Percentiles rank a stretch among this genome's conserved stretches.
phyloP scores from a whole-genome alignment of 2,888 invertebrate species.

The Cataglyphis albicans region DNA sequence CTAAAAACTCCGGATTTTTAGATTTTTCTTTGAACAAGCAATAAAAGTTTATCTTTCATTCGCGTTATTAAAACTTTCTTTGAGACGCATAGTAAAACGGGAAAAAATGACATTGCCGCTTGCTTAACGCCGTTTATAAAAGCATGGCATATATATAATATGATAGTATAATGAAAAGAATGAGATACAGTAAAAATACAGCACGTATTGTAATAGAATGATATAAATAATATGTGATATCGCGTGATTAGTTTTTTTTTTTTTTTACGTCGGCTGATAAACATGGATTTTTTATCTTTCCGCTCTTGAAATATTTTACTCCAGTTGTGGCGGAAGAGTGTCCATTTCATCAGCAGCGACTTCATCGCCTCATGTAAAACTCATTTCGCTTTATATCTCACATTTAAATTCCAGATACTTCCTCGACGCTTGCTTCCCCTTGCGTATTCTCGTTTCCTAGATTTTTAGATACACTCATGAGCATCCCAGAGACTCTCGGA shows the following conservation, averaged over 20 bases:
- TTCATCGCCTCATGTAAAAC: slow-evolving; percentile 53
- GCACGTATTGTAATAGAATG: background rate
- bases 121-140: background rate
- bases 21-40: slow-evolving; percentile 31
- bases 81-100: background rate
- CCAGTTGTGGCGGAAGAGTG: slow-evolving; percentile 60
- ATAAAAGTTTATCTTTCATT: slow-evolving; percentile 15
- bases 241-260: background rate
- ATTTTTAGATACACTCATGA: slow-evolving; percentile 47
- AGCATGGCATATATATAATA: background rate
- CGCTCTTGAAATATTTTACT: slow-evolving; percentile 47
- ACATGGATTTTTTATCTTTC: slow-evolving; percentile 10
- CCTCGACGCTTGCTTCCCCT: background rate
- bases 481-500: slow-evolving; percentile 6
- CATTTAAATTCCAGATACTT: slow-evolving; percentile 53
- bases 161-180: background rate
- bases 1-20: slow-evolving; percentile 21
- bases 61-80: slow-evolving; percentile 34
- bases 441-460: slow-evolving; percentile 47
- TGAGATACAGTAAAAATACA: background rate
- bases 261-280: too few species aligned
- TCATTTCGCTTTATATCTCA: slow-evolving; percentile 46
- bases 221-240: slow-evolving; percentile 7
- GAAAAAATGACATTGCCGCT: background rate
- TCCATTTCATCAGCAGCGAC: slow-evolving; percentile 73